A percentile compares a stretch with the other conserved stretches of the same genome.
phyloP scores from a whole-genome alignment of 2,888 invertebrate species.

The Yponomeuta cagnagella region DNA sequence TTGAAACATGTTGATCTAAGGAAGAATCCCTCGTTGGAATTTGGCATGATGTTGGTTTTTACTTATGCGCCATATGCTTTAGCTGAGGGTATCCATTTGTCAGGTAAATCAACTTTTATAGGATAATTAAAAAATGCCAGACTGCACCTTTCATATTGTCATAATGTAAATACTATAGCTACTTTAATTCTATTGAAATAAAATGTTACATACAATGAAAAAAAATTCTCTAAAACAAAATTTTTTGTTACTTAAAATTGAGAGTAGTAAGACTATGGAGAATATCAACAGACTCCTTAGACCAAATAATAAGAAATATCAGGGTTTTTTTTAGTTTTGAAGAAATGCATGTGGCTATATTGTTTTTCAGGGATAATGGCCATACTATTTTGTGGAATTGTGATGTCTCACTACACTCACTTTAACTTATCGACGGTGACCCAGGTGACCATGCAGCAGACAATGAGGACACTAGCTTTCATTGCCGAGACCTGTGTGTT shows the following conservation, averaged over 20 bases:
- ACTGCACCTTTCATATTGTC: too few species aligned
- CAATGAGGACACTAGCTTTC: constrained; percentile 97
- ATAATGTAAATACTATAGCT: too few species aligned
- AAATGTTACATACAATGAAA: too few species aligned
- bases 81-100: constrained; percentile 96
- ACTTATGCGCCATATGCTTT: constrained; percentile 98
- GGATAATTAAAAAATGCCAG: too few species aligned
- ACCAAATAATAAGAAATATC: too few species aligned
- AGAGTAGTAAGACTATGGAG: too few species aligned
- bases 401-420: constrained; percentile 99
- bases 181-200: too few species aligned
- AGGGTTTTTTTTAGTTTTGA: too few species aligned
- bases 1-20: constrained; percentile 97
- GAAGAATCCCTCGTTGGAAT: constrained; percentile 98
- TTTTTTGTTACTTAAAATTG: background rate
- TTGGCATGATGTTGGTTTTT: constrained; percentile 98
- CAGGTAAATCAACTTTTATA: constrained; percentile 73
- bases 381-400: constrained; percentile 98
- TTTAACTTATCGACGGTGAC: constrained; percentile 98
- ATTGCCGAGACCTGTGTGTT: constrained; percentile 99
- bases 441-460: constrained; percentile 99
- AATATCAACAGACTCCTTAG: too few species aligned
- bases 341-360: too few species aligned
- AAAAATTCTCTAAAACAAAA: background rate
- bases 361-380: constrained; percentile 94